Evolutionary conservation across 2,888 invertebrate species (phyloP).

Genomic region (Syrista parreyssii): DNA sequence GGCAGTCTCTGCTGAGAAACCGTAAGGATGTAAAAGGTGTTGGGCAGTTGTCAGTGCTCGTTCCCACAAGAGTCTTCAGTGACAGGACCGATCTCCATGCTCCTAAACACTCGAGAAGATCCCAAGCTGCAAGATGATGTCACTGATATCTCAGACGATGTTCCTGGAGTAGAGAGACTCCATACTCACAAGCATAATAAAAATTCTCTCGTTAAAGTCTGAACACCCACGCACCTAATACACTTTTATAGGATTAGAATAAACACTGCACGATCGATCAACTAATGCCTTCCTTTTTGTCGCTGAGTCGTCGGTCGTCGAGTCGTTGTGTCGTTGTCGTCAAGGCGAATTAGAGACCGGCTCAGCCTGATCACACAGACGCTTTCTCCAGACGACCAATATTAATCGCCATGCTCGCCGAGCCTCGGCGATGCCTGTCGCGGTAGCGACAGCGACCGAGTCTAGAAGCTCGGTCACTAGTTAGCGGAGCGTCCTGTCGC

Average conservation of each 20-base stretch:
- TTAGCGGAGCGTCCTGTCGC: constrained; percentile 70
- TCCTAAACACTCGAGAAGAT: not conserved
- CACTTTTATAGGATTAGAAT: not conserved
- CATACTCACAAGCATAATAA: not conserved
- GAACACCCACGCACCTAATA: not conserved
- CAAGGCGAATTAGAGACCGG: not conserved
- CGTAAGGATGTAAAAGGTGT: constrained; percentile 10
- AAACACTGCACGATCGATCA: not conserved
- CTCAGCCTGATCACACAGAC: not conserved
- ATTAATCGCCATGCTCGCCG: constrained; percentile 25
- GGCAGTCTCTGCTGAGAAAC: not conserved
- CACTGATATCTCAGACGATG: not conserved
- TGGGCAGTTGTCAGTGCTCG: constrained; percentile 15
- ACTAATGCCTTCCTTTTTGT: not conserved
- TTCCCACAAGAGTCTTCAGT: not conserved
- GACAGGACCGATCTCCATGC: not conserved
- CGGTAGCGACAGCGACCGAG: constrained; percentile 18
- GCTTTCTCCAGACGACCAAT: not conserved
- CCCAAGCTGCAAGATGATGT: not conserved
- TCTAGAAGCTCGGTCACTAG: constrained; percentile 47
- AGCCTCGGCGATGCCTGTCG: constrained; percentile 21
- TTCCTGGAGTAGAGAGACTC: not conserved
- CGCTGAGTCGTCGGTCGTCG: not conserved
- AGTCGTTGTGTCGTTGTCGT: not conserved
- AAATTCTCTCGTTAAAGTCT: not conserved